Evolutionary conservation across 2,888 invertebrate genomes (phyloP).

Genomic region (Agonum fuliginosum): DNA sequence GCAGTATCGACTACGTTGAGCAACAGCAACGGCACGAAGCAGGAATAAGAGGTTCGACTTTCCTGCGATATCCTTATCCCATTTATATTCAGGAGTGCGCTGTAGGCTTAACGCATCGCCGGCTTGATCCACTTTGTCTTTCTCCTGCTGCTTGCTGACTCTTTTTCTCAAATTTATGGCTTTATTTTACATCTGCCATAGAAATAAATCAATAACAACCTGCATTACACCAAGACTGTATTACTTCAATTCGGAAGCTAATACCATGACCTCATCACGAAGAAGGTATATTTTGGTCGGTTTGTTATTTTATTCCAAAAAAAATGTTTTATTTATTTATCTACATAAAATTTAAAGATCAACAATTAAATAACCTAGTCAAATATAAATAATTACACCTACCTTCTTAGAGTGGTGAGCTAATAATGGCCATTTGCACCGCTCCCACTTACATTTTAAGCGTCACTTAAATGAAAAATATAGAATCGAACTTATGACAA

Average conservation of each 20-base stretch:
- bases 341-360: too few relatives aligned
- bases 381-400: too few relatives aligned
- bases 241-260: constrained; percentile 41
- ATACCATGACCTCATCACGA: constrained; percentile 16
- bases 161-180: constrained; percentile 51
- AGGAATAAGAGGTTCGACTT: constrained; percentile 31
- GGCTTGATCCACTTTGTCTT: constrained; percentile 58
- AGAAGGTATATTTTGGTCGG: too few relatives aligned
- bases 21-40: background rate
- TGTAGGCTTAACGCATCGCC: constrained; percentile 55
- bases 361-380: too few relatives aligned
- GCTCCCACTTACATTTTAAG: too few relatives aligned
- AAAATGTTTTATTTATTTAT: too few relatives aligned
- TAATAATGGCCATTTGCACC: too few relatives aligned
- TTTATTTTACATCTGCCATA: constrained; percentile 49
- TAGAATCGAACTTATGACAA: too few relatives aligned
- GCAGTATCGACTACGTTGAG: constrained; percentile 22
- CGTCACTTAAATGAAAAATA: too few relatives aligned
- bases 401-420: too few relatives aligned
- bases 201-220: constrained; percentile 52
- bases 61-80: constrained; percentile 31
- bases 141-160: constrained; percentile 29
- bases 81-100: constrained; percentile 57
- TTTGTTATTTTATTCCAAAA: too few relatives aligned
- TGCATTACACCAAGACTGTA: constrained; percentile 26